Evolutionary conservation across 2,888 invertebrate species (phyloP), one percentile per base, ranked within the genome.

Genomic region (Frankliniella intonsa): DNA sequence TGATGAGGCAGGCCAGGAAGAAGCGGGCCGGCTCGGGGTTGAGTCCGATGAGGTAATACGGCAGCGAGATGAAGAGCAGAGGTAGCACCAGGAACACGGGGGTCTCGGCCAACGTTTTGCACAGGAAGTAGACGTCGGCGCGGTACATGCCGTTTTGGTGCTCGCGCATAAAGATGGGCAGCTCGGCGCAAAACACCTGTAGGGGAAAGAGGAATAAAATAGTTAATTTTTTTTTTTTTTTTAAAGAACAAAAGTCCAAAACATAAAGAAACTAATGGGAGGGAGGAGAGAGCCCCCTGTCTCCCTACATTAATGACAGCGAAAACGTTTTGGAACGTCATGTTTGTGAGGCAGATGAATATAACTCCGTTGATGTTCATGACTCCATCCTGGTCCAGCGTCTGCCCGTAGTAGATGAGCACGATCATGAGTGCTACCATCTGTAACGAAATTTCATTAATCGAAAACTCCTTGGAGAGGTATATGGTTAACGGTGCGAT

Each of bases 321-420:
- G 87, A 97, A 97, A n/a, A 97, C 93, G 88, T 97, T 97, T 86
- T 96, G 95, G 88, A 97, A 97, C 10, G 97, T 97, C 93, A 97
- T 94, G 87, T 96, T 97, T 22, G 95, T 95, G 81, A 97, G 91
- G 87, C 97, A 94, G 86, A 97, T 92, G 88, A 97, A 97, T 82
- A 97, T 90, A 50, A 94, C 96, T 80, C 97, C 97, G 87, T 97
- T 97, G 84, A 97, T 95, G 88, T 98, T 98, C 93, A 95, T 95
- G 0, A 97, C 95, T 2, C 96, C 97, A 86, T 95, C 94, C 87
- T 95, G 95, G 87, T 94, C 93, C 82, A 95, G 87, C 83, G 91
- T 89, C 87, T 97, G 96, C 0, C 94, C 93, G 87, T 94, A 94
- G 88, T 96, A 98, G 84, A 98, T 94, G 81, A 96, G 88, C 3